Conservation (phyloP, 2,113 vertebrate species). For the Galemys pyrenaicus region DNA sequence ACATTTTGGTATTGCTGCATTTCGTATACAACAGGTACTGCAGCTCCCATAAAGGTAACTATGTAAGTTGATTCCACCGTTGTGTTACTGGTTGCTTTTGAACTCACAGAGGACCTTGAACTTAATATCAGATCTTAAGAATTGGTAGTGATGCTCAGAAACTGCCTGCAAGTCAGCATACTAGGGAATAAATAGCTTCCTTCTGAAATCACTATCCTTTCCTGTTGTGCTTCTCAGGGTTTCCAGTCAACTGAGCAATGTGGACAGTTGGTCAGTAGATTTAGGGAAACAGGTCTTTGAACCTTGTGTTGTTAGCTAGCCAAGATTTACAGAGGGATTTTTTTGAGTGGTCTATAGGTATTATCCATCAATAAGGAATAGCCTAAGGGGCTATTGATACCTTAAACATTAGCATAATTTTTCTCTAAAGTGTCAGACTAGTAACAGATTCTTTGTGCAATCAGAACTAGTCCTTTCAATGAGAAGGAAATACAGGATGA, state of each 20-base stretch:
- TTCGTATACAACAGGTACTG: background rate
- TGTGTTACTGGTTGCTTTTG: conserved; percentile 5
- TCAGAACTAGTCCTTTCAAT: background rate
- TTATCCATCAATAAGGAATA: background rate
- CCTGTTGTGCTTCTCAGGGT: background rate
- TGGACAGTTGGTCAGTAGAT: background rate
- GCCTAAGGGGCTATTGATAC: background rate
- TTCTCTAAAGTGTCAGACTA: background rate
- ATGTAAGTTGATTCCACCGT: background rate
- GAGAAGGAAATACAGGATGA: background rate
- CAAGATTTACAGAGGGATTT: background rate
- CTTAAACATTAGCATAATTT: background rate
- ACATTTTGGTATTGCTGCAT: background rate
- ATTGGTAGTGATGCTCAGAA: background rate
- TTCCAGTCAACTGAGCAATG: background rate
- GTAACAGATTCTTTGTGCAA: background rate
- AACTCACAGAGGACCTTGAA: background rate
- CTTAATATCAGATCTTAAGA: background rate
- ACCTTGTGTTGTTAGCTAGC: background rate
- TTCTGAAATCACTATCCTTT: background rate
- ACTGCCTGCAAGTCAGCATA: background rate
- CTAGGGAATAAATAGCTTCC: background rate
- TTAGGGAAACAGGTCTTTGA: background rate
- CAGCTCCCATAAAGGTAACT: background rate
- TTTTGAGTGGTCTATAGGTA: background rate